Percentiles rank a stretch among this genome's conserved stretches.
These are phyloP conservation scores for Octodon degus DNA, from an alignment of 2,113 vertebrate species.

Conservation along the genomic window DNA sequence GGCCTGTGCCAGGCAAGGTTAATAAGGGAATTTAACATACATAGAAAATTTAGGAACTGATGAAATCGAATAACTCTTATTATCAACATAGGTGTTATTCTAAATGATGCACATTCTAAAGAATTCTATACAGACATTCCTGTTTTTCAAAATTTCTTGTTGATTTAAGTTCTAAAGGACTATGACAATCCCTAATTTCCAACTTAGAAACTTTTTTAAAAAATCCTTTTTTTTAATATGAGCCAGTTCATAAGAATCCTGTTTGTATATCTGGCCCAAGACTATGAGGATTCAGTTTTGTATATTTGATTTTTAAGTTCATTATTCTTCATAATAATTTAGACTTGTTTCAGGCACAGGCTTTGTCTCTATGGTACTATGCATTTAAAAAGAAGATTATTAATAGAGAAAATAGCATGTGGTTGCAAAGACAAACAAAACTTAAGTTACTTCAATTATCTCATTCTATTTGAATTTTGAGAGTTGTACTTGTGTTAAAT, in stretches of 20 bases:
- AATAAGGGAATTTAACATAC: neutral
- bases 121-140: neutral
- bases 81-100: neutral
- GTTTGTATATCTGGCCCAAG: neutral
- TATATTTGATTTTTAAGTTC: neutral
- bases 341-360: neutral
- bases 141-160: neutral
- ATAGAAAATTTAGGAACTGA: neutral
- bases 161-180: neutral
- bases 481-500: neutral
- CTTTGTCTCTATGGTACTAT: neutral
- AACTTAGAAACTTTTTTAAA: neutral
- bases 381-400: conserved; percentile 2
- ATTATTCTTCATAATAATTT: neutral
- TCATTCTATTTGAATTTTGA: conserved; percentile 10
- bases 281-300: neutral
- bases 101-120: neutral
- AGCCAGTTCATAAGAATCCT: neutral
- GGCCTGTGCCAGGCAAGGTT: neutral
- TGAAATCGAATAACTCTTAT: conserved; percentile 38
- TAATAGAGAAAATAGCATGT: conserved; percentile 14
- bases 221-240: neutral
- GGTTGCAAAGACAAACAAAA: neutral
- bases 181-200: neutral
- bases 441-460: neutral